Percentiles rank a stretch among this genome's conserved stretches.
Conservation (phyloP, 2,113 vertebrate species). For the Platycercus adscitus region DNA sequence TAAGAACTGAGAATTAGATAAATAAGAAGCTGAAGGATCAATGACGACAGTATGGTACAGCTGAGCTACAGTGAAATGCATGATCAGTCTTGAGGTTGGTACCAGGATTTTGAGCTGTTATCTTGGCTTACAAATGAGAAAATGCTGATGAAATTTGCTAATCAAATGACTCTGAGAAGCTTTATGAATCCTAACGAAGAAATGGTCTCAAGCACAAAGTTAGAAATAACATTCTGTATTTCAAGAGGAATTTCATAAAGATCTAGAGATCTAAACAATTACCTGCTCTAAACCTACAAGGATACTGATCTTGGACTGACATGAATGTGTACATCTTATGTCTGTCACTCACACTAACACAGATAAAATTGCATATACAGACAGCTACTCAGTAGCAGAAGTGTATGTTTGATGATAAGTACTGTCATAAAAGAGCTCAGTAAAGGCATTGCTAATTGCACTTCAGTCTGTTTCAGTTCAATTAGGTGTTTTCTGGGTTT, state of each 20-base stretch:
- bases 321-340: rapidly evolving
- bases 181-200: neutral
- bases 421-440: neutral
- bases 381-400: neutral
- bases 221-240: neutral
- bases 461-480: neutral
- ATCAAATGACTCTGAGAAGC: neutral
- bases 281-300: neutral
- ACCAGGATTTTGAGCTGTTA: neutral
- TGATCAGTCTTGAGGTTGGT: neutral
- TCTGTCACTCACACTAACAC: rapidly evolving
- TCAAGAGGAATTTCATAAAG: neutral
- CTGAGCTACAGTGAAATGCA: neutral
- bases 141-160: neutral
- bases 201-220: neutral
- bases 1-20: neutral
- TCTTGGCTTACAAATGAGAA: neutral
- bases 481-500: neutral
- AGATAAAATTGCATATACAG: neutral
- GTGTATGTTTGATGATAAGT: neutral
- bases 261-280: neutral
- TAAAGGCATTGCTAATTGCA: neutral
- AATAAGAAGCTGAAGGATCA: neutral
- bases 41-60: neutral
- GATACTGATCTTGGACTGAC: neutral